Percentiles rank a stretch among this genome's conserved stretches.
These are phyloP conservation scores for Labia minor DNA, from an alignment of 2,888 invertebrate genomes.

Conservation along the genomic window DNA sequence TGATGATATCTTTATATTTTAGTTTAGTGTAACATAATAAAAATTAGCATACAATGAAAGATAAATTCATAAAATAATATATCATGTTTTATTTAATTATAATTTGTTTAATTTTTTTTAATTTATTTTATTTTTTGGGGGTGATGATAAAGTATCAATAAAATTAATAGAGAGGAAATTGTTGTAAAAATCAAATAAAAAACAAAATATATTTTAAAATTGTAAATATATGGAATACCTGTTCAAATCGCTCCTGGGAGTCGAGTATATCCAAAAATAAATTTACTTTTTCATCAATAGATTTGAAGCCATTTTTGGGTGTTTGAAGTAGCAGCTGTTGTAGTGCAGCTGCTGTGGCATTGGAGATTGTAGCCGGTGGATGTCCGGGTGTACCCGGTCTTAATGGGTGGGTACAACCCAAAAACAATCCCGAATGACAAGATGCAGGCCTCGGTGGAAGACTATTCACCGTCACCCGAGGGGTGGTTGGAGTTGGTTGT, in stretches of 20 bases:
- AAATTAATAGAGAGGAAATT: too few relatives aligned
- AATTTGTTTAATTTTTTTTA: too few relatives aligned
- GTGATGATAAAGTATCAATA: too few relatives aligned
- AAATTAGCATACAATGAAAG: too few relatives aligned
- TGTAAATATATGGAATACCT: too few relatives aligned
- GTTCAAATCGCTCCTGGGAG: conserved; percentile 62
- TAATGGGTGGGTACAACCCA: conserved; percentile 37
- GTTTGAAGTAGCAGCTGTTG: conserved; percentile 53
- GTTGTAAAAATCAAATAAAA: too few relatives aligned
- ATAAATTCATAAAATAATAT: too few relatives aligned
- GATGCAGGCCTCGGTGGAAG: neutral
- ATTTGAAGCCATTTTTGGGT: conserved; percentile 56
- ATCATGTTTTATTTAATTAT: too few relatives aligned
- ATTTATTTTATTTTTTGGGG: too few relatives aligned
- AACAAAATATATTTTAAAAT: too few relatives aligned
- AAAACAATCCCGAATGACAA: conserved; percentile 30
- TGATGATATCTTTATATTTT: too few relatives aligned
- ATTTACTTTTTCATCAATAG: conserved; percentile 65
- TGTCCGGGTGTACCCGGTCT: conserved; percentile 20
- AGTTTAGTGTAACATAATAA: too few relatives aligned
- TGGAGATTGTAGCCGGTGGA: conserved; percentile 32
- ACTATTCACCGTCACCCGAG: neutral
- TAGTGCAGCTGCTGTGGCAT: conserved; percentile 58
- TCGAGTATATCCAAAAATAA: conserved; percentile 73
- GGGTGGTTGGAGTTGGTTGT: neutral